These are phyloP conservation scores for Triplophysa tibetana DNA, from an alignment of 2,113 vertebrate genomes.

Conservation along the genomic window DNA sequence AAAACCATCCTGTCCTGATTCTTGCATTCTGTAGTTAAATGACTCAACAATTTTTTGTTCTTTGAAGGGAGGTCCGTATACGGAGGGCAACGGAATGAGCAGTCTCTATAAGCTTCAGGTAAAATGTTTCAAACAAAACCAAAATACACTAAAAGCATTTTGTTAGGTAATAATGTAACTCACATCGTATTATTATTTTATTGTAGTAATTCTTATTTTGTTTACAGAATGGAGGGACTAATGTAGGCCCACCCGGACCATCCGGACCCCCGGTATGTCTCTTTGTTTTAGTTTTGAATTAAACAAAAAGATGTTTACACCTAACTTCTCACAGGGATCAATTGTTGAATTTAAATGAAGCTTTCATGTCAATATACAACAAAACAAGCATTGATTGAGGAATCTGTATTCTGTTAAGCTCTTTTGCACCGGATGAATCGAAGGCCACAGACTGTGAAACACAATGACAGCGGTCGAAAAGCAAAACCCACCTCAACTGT, in stretches of 20 bases:
- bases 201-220: conserved; percentile 47
- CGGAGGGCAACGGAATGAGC: conserved; percentile 94
- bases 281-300: background rate
- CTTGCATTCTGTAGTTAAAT: background rate
- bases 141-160: background rate
- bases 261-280: conserved; percentile 87
- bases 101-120: conserved; percentile 98
- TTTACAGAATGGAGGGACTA: conserved; percentile 81
- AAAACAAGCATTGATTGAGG: background rate
- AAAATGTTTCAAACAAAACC: conserved; percentile 54
- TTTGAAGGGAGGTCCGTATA: conserved; percentile 80
- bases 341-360: conserved; percentile 6
- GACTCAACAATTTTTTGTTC: conserved; percentile 17
- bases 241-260: conserved; percentile 81
- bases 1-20: background rate
- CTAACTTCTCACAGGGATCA: background rate
- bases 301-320: background rate
- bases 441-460: conserved; percentile 29
- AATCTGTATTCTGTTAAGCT: conserved; percentile 20
- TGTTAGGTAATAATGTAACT: background rate
- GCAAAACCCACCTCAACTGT: conserved; percentile 53
- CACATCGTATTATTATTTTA: background rate
- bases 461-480: conserved; percentile 18
- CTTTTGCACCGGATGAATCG: background rate
- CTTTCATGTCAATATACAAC: conserved; percentile 23